A percentile compares a stretch with the other conserved stretches of the same genome.
Conservation (phyloP, 2,888 invertebrate genomes). For the Xylocampa areola region DNA sequence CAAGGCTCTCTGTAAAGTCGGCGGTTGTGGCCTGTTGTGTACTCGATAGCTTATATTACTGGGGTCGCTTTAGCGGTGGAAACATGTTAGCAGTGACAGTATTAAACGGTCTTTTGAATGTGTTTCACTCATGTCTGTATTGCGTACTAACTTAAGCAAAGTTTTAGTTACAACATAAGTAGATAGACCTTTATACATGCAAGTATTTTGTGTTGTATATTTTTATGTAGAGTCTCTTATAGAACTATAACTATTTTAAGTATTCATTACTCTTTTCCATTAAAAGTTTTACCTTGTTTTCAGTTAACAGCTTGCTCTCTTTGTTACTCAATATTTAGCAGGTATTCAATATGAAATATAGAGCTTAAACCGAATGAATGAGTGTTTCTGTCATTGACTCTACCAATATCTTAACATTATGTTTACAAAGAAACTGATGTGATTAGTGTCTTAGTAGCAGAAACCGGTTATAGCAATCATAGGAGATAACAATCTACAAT, state of each 20-base stretch:
- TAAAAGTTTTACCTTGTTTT: neutral
- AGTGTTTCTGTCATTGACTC: too few relatives aligned
- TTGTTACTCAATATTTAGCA: neutral
- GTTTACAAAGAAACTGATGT: neutral
- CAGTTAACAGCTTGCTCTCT: neutral
- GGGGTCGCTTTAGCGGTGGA: conserved; percentile 70
- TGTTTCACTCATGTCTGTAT: conserved; percentile 59
- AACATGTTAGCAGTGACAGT: conserved; percentile 74
- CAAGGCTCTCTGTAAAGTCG: conserved; percentile 60
- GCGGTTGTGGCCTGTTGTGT: conserved; percentile 68
- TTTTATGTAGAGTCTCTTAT: neutral
- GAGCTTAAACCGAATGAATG: neutral
- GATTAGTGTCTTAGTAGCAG: neutral
- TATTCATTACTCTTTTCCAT: neutral
- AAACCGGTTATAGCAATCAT: conserved; percentile 5
- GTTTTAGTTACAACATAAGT: conserved; percentile 23
- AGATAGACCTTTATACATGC: conserved; percentile 16
- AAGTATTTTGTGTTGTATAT: conserved; percentile 5
- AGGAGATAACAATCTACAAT: conserved; percentile 64
- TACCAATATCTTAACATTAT: neutral
- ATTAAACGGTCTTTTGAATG: conserved; percentile 75
- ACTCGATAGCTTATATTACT: conserved; percentile 70
- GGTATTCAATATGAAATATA: conserved; percentile 2
- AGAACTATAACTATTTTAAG: conserved; percentile 4
- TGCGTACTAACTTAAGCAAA: conserved; percentile 34